Percentiles rank a stretch among this genome's conserved stretches.
Evolutionary conservation across 1,140 invertebrate genomes (phyloP).

Genomic region (Chionoecetes opilio): DNA sequence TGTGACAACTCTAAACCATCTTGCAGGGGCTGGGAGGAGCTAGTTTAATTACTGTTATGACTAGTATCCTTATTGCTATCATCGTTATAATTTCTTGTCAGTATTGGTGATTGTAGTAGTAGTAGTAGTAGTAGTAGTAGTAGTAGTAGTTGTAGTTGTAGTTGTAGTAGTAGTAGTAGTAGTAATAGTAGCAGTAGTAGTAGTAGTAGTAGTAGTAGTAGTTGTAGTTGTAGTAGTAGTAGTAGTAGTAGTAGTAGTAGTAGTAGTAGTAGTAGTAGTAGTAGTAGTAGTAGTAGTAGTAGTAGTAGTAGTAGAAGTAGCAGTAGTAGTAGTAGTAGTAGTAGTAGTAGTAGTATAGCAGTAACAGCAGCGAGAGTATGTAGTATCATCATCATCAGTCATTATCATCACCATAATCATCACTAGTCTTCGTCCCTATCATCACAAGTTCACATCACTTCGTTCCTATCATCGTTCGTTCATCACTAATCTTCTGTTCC

Average conservation of each 20-base stretch:
- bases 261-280: constrained; percentile 24
- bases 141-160: neutral
- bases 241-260: neutral
- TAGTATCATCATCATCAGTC: no score
- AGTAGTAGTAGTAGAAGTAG: constrained; percentile 37
- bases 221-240: neutral
- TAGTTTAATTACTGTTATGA: neutral
- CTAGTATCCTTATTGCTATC: neutral
- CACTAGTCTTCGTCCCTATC: no score
- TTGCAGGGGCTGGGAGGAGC: no score
- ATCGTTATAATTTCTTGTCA: neutral
- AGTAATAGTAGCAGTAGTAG: constrained; percentile 4
- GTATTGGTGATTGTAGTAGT: no score
- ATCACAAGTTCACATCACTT: no score
- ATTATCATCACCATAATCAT: no score
- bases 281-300: constrained; percentile 23
- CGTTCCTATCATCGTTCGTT: no score
- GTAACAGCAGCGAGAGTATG: neutral
- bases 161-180: neutral
- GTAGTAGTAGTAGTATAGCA: constrained; percentile 51
- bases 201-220: constrained; percentile 24
- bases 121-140: neutral
- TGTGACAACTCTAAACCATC: no score
- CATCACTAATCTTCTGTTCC: no score
- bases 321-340: constrained; percentile 54